phyloP scores from a whole-genome alignment of 2,888 invertebrate genomes.

The Anaspis maculata region DNA sequence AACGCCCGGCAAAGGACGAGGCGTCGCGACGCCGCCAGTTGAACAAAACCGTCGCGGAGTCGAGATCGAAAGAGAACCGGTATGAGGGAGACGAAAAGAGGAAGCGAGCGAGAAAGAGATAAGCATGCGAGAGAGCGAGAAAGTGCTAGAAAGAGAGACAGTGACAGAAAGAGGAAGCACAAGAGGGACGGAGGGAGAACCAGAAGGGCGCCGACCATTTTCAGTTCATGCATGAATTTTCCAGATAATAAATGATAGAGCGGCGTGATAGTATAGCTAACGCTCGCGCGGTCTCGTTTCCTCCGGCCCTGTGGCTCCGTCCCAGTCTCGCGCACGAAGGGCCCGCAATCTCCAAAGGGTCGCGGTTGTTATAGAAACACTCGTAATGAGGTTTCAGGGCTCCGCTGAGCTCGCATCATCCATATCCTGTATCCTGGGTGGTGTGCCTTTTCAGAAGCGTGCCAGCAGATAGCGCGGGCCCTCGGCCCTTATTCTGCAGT shows the following conservation, averaged over 20 bases:
- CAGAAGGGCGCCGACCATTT: slow-evolving; percentile 20
- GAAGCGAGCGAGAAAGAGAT: too few relatives aligned
- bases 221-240: slow-evolving; percentile 30
- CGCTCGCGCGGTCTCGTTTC: slow-evolving; percentile 14
- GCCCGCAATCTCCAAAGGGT: slow-evolving; percentile 28
- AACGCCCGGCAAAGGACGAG: too few relatives aligned
- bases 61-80: slow-evolving; percentile 5
- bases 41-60: slow-evolving; percentile 3
- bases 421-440: too few relatives aligned
- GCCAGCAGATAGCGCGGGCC: too few relatives aligned
- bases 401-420: slow-evolving; percentile 14
- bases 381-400: slow-evolving; percentile 32
- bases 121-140: too few relatives aligned
- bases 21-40: too few relatives aligned
- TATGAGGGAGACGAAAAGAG: too few relatives aligned
- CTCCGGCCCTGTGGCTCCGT: slow-evolving; percentile 20
- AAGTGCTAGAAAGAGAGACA: too few relatives aligned
- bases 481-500: too few relatives aligned
- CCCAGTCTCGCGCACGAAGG: too few relatives aligned
- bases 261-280: slow-evolving; percentile 22
- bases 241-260: slow-evolving; percentile 29
- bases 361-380: slow-evolving; percentile 34
- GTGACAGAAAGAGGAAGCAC: too few relatives aligned
- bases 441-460: slow-evolving; percentile 12
- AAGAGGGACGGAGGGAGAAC: too few relatives aligned